These are phyloP conservation scores for Nephrotoma flavescens DNA, from an alignment of 2,888 invertebrate genomes.

Conservation along the genomic window DNA sequence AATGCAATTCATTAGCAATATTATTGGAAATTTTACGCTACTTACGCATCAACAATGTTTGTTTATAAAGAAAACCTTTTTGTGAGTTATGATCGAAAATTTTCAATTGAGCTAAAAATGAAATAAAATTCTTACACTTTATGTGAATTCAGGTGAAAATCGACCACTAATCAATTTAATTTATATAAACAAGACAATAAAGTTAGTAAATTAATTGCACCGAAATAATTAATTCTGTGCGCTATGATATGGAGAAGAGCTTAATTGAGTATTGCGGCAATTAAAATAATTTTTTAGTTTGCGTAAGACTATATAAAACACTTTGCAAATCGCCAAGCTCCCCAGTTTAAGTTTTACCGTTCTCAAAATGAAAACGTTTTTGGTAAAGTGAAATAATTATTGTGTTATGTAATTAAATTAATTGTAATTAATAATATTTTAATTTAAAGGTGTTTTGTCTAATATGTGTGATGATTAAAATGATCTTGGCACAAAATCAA, in stretches of 20 bases:
- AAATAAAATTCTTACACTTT: neutral
- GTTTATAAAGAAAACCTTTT: neutral
- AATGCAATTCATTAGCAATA: neutral
- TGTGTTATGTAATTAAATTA: neutral
- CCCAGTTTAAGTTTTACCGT: neutral
- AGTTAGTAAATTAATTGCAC: neutral
- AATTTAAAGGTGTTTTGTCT: neutral
- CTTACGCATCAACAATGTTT: neutral
- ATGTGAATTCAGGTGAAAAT: neutral
- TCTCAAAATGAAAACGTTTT: neutral
- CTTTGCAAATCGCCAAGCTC: neutral
- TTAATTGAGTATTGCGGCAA: neutral
- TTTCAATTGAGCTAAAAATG: neutral
- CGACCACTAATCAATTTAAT: neutral
- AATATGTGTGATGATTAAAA: neutral
- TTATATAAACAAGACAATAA: neutral
- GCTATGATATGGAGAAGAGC: neutral
- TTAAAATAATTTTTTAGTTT: neutral
- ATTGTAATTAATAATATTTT: neutral
- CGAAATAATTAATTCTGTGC: neutral
- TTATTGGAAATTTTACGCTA: neutral
- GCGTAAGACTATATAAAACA: neutral
- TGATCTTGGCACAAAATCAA: neutral
- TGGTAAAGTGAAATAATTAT: neutral
- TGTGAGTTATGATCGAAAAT: neutral